Evolutionary conservation across 2,888 invertebrate species (phyloP).

Genomic region (Melipona beecheii): DNA sequence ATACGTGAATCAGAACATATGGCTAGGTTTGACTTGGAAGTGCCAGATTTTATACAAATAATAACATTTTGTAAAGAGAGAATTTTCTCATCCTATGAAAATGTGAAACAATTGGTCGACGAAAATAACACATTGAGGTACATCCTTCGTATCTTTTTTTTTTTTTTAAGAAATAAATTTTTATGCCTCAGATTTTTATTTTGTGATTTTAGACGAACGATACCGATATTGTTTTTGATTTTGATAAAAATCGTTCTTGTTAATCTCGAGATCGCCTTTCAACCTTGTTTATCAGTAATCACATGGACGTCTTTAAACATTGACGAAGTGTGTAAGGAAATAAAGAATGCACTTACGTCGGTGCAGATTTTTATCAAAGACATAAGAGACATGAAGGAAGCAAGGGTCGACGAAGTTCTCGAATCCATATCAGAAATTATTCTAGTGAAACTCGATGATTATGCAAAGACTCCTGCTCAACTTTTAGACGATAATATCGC

Average conservation of each 20-base stretch:
- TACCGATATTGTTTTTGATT: slow-evolving; percentile 89
- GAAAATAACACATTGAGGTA: slow-evolving; percentile 85
- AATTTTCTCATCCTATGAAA: slow-evolving; percentile 87
- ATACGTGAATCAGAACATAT: slow-evolving; percentile 93
- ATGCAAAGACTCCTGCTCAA: slow-evolving; percentile 87
- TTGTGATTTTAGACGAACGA: slow-evolving; percentile 78
- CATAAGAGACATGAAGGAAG: slow-evolving; percentile 90
- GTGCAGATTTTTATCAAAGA: slow-evolving; percentile 89
- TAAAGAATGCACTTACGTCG: slow-evolving; percentile 86
- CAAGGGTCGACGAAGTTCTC: slow-evolving; percentile 89
- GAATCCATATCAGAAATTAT: slow-evolving; percentile 87
- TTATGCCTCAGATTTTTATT: background rate
- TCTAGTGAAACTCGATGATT: slow-evolving; percentile 87
- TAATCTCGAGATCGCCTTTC: slow-evolving; percentile 89
- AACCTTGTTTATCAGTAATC: slow-evolving; percentile 90
- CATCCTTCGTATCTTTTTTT: no score
- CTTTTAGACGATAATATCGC: slow-evolving; percentile 88
- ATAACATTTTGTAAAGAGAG: slow-evolving; percentile 90
- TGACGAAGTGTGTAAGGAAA: slow-evolving; percentile 86
- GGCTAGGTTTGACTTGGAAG: slow-evolving; percentile 90
- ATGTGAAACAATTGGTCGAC: slow-evolving; percentile 87
- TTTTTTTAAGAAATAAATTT: background rate
- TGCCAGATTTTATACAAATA: slow-evolving; percentile 91
- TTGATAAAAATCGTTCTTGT: slow-evolving; percentile 89
- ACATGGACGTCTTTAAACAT: slow-evolving; percentile 94